Base-by-base conservation (phyloP, 2,797 vertebrate species). In the Pseudomugil gertrudae region DNA sequence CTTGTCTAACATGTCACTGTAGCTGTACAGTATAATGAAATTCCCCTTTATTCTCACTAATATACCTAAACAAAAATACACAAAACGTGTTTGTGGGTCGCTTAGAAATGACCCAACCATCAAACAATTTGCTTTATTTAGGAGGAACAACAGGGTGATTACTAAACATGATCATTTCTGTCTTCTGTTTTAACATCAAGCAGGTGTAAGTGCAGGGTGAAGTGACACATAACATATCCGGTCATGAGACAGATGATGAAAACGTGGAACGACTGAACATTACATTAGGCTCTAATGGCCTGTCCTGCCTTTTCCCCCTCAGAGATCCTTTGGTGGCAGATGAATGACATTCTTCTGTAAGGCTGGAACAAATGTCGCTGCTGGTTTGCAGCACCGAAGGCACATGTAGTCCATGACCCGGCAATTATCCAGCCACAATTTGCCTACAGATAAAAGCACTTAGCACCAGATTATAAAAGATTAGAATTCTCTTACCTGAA, bases 401-500 rank as follows among this genome's bases (percentile, higher is more conserved):
- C 72, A 74, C 76, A 79, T 68, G 48, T 57, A 69, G 67, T 74
- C 72, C 51, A 15, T 58, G 83, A 86, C 78, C 84, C 73, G 24
- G 73, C 66, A 73, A 75, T 90, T 83, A 88, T 80, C 75, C 74
- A 66, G 69, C 61, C 68, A 58, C 79, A 78, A 50, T 76, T 80
- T 66, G 75, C 74, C 84, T 54, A 67, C 84, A 81, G 72, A 88
- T 83, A 79, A 84, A 87, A 89, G 83, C 83, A 81, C 76, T 85
- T 79, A 87, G 81, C 43, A 79, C 23, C 4, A 54, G 88, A 87
- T 91, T 90, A 90, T 76, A 83, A 83, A 86, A 84, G 87, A 91
- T 92, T 87, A 91, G 72, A 62, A 58, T 63, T 88, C 81, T 81
- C 69, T 80, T 86, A 89, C 80, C 79, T 90, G 87, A 86, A 81